Evolutionary conservation across 2,797 vertebrate species (phyloP), one percentile per base, ranked within the genome.

Genomic region (Xiphorhynchus erythropygius): DNA sequence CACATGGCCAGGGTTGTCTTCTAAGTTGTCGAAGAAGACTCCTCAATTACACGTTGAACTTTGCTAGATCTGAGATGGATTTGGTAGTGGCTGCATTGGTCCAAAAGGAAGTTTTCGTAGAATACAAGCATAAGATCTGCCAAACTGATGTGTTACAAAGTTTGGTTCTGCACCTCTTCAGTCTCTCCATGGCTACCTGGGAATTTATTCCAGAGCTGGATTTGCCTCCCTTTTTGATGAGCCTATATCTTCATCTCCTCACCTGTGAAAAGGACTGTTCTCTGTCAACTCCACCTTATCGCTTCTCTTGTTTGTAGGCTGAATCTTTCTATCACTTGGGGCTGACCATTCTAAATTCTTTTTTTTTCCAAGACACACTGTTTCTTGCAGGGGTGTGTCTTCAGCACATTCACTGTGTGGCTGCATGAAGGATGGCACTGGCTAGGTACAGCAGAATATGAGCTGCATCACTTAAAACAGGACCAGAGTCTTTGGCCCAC

Each of bases 391-490:
- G 17, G 11, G 22, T 74, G 80, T 15, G 2, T 67, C 65, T 49
- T 39, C 33, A 21, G 39, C 50, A 28, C 7, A 0, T 28, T 67
- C n/a, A 5, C 32, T 15, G 47, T 7, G 22, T 67, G 70, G 25
- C 52, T 46, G 42, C 21, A 3, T 17, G 55, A 56, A 46, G 53
- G 18, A 30, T n/a, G 17, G 30, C 23, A 6, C 46, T 23, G 46
- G 28, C 5, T 10, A 46, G 37, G 37, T 55, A 24, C 27, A 55
- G 30, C 56, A n/a, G 39, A 57, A 17, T 27, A 13, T 9, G 19
- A 16, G 18, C 41, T 16, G 18, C 3, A 1, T 18, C 1, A 0
- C 74, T 75, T 44, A n/a, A 60, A 71, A 46, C 0, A 0, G 32
- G 12, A 32, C 1, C 30, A 15, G 5, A 35, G 5, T 4, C 50